Evolutionary conservation across 2,888 invertebrate species (phyloP).

Genomic region (Bruchidius siliquastri): DNA sequence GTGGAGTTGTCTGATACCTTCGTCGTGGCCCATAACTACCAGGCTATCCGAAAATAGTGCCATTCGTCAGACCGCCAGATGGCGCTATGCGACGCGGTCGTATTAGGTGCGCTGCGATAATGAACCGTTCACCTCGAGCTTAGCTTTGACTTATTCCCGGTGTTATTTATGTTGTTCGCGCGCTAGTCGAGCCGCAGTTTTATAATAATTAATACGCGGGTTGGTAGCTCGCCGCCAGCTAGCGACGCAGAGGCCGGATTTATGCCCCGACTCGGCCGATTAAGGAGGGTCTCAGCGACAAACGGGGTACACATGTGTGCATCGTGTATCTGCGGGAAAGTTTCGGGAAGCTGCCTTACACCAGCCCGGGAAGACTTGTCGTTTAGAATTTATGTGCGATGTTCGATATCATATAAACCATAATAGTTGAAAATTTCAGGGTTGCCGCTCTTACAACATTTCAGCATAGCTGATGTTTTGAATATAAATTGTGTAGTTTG

Average conservation of each 20-base stretch:
- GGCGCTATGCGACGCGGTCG: slow-evolving; percentile 22
- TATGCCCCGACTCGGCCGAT: background rate
- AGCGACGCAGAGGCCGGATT: background rate
- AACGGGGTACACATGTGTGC: background rate
- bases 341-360: background rate
- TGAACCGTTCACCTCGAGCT: slow-evolving; percentile 34
- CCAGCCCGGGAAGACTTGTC: background rate
- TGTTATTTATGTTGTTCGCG: slow-evolving; percentile 11
- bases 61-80: slow-evolving; percentile 25
- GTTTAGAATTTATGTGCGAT: background rate
- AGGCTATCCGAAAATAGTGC: slow-evolving; percentile 15
- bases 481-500: too few species aligned
- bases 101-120: slow-evolving; percentile 31
- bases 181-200: slow-evolving; percentile 16
- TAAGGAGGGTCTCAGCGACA: background rate
- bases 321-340: background rate
- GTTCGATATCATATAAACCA: background rate
- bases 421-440: too few species aligned
- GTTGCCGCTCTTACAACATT: too few species aligned
- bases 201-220: slow-evolving; percentile 9
- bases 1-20: too few species aligned
- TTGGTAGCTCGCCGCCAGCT: background rate
- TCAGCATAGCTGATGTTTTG: too few species aligned
- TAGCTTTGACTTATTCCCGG: slow-evolving; percentile 29
- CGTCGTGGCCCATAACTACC: too few species aligned